Conservation (phyloP, 2,113 vertebrate genomes). For the Phycodurus eques region DNA sequence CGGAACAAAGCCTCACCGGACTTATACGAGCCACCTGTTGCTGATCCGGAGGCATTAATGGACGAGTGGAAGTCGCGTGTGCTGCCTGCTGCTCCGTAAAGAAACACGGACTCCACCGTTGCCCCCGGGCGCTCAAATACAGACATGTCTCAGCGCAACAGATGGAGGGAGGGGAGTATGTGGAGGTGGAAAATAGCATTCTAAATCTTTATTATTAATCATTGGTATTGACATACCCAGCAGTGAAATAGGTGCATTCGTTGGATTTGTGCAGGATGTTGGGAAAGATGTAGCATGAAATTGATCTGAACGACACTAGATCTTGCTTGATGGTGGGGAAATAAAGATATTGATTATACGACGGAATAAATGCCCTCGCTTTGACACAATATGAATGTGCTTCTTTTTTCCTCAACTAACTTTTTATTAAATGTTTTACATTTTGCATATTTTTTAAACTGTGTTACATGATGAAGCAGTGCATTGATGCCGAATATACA, state of each 20-base stretch:
- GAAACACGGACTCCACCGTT: slow-evolving; percentile 22
- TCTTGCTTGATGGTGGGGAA: neutral
- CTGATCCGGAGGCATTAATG: slow-evolving; percentile 61
- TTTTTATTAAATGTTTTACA: too few relatives aligned
- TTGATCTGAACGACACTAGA: too few relatives aligned
- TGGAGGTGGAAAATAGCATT: neutral
- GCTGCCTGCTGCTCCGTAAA: slow-evolving; percentile 57
- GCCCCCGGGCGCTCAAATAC: slow-evolving; percentile 40
- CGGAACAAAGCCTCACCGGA: slow-evolving; percentile 12
- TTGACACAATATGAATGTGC: neutral
- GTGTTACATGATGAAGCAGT: too few relatives aligned
- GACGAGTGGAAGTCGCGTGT: slow-evolving; percentile 57
- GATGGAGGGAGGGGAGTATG: slow-evolving; percentile 5
- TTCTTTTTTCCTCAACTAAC: neutral
- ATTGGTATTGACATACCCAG: neutral
- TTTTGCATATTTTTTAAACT: too few relatives aligned
- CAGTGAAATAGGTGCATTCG: too few relatives aligned
- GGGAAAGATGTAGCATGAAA: too few relatives aligned
- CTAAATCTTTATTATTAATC: neutral
- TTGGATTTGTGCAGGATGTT: too few relatives aligned
- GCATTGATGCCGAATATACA: too few relatives aligned
- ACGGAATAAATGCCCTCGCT: neutral
- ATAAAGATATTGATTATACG: neutral
- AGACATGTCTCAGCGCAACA: slow-evolving; percentile 36
- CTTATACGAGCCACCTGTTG: slow-evolving; percentile 64